phyloP scores from a whole-genome alignment of 2,113 vertebrate species.

The Campylorhamphus procurvoides region DNA sequence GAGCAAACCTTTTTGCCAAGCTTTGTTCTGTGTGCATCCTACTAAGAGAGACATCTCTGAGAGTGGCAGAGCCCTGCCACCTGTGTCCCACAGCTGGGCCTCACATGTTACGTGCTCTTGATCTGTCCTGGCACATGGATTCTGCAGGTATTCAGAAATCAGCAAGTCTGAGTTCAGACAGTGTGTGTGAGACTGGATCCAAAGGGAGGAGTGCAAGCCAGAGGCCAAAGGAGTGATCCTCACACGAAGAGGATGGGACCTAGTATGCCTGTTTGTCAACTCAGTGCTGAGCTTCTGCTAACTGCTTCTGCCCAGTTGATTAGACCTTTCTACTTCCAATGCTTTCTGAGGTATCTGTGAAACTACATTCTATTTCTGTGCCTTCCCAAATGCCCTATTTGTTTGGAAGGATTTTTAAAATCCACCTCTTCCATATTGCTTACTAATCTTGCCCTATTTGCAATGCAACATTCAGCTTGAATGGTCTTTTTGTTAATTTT shows the following conservation, averaged over 20 bases:
- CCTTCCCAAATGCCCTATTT: neutral
- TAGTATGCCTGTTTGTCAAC: neutral
- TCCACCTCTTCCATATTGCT: neutral
- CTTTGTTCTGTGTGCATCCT: neutral
- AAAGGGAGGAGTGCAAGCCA: neutral
- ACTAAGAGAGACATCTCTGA: neutral
- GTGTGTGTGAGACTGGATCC: too few relatives aligned
- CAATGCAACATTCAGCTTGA: neutral
- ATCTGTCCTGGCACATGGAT: neutral
- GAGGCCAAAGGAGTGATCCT: neutral
- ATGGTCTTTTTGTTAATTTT: neutral
- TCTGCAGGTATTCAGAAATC: neutral
- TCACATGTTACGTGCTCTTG: rapidly evolving
- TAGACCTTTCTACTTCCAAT: neutral
- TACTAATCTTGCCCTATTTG: neutral
- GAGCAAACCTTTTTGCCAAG: neutral
- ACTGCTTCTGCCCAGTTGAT: neutral
- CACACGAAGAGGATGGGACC: neutral
- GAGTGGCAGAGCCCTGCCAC: neutral
- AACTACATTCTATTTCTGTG: neutral
- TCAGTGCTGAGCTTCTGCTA: neutral
- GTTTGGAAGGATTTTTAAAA: neutral
- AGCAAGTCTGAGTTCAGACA: neutral
- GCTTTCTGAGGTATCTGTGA: neutral
- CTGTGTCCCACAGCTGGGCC: neutral